These are phyloP conservation scores for Nezara viridula DNA, from an alignment of 2,888 invertebrate species.

Conservation along the genomic window DNA sequence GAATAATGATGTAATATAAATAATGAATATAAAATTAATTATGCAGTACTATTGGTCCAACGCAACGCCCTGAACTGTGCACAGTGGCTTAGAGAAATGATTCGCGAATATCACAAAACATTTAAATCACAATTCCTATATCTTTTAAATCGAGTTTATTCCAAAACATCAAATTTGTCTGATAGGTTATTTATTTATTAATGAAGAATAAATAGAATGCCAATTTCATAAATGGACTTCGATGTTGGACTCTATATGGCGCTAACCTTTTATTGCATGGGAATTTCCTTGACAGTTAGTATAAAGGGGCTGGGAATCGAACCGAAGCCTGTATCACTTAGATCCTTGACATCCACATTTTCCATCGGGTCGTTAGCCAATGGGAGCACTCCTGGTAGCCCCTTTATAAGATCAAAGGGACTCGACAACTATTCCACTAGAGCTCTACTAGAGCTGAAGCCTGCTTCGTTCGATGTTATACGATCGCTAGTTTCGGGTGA, in stretches of 20 bases:
- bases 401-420: slow-evolving; percentile 29
- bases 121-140: too few relatives aligned
- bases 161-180: too few relatives aligned
- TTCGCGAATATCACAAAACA: too few relatives aligned
- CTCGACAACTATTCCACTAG: slow-evolving; percentile 1
- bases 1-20: too few relatives aligned
- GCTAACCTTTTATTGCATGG: not conserved
- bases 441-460: not conserved
- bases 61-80: too few relatives aligned
- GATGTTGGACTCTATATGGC: not conserved
- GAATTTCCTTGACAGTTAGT: not conserved
- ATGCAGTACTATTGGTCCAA: too few relatives aligned
- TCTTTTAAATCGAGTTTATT: too few relatives aligned
- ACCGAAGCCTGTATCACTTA: not conserved
- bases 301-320: not conserved
- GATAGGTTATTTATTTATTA: too few relatives aligned
- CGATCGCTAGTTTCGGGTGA: not conserved
- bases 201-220: too few relatives aligned
- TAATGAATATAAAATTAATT: too few relatives aligned
- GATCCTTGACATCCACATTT: slow-evolving; percentile 21
- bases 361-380: not conserved
- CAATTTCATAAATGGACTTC: not conserved
- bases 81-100: too few relatives aligned
- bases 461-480: not conserved
- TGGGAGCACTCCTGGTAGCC: not conserved